Conservation (phyloP, 2,888 invertebrate species). For the Schizaphis graminum region DNA sequence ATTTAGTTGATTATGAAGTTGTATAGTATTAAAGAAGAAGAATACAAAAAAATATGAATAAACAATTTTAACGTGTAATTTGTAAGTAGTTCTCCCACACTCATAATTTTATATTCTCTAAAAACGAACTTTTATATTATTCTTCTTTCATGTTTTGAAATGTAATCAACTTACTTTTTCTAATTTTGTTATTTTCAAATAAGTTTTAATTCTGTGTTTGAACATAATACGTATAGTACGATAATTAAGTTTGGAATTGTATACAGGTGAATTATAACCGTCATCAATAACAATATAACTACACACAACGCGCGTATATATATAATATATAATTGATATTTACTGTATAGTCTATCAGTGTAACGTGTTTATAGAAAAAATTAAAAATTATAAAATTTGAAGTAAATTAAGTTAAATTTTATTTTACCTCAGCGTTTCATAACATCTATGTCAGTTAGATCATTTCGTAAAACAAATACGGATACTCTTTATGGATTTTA, state of each 20-base stretch:
- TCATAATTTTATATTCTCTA: not conserved
- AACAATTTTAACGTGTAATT: not conserved
- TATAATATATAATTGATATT: not conserved
- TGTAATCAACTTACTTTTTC: not conserved
- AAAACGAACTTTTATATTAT: not conserved
- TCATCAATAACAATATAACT: not conserved
- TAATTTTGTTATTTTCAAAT: not conserved
- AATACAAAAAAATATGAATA: not conserved
- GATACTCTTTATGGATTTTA: conserved; percentile 22
- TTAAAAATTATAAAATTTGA: not conserved
- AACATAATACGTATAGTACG: not conserved
- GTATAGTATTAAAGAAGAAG: not conserved
- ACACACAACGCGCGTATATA: not conserved
- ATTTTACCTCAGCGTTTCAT: not conserved
- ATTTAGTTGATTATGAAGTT: not conserved
- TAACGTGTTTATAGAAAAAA: not conserved
- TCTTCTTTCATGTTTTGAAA: not conserved
- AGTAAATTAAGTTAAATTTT: not conserved
- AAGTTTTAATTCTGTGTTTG: not conserved
- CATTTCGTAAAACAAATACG: conserved; percentile 27
- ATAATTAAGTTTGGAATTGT: not conserved
- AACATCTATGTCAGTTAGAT: conserved; percentile 12
- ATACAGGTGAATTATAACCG: no score
- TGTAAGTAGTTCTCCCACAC: not conserved
- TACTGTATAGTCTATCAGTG: not conserved